Conservation (phyloP, 2,888 invertebrate species). For the Torymus aiolomorphi region DNA sequence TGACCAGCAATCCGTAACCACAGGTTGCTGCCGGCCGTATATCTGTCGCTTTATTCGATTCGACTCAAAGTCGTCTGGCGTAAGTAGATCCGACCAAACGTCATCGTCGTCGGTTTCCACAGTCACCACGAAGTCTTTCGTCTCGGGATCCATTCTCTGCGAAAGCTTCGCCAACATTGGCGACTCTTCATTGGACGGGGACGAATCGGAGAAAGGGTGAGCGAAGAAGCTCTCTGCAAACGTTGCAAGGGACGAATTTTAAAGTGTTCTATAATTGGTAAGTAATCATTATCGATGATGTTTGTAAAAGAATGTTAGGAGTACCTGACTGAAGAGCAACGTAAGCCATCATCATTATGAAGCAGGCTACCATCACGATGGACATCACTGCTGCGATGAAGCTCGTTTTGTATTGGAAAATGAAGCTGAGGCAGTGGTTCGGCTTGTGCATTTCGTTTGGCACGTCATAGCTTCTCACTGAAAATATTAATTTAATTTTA, state of each 20-base stretch:
- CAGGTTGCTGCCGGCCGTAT: background rate
- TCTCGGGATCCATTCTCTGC: background rate
- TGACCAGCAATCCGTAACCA: constrained; percentile 15
- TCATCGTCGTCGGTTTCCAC: background rate
- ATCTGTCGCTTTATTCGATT: constrained; percentile 37
- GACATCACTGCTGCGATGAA: constrained; percentile 14
- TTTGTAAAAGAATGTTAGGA: background rate
- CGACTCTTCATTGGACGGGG: background rate
- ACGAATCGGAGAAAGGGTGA: background rate
- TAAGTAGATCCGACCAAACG: background rate
- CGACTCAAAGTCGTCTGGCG: background rate
- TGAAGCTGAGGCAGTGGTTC: background rate
- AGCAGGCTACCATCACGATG: constrained; percentile 1
- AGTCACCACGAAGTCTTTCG: background rate
- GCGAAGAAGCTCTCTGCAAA: too few species aligned
- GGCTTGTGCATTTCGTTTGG: constrained; percentile 3
- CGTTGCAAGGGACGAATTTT: too few species aligned
- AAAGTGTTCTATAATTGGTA: too few species aligned
- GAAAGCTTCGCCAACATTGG: constrained; percentile 1
- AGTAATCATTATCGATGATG: background rate
- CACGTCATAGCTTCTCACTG: constrained; percentile 13
- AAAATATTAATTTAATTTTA: background rate
- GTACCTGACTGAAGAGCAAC: constrained; percentile 30
- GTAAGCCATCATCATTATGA: constrained; percentile 38
- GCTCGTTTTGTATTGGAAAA: constrained; percentile 25